A percentile compares a stretch with the other conserved stretches of the same genome.
phyloP scores from a whole-genome alignment of 37 sponge, comb jelly and placozoan species.

The Cladorhizidae sp. region DNA sequence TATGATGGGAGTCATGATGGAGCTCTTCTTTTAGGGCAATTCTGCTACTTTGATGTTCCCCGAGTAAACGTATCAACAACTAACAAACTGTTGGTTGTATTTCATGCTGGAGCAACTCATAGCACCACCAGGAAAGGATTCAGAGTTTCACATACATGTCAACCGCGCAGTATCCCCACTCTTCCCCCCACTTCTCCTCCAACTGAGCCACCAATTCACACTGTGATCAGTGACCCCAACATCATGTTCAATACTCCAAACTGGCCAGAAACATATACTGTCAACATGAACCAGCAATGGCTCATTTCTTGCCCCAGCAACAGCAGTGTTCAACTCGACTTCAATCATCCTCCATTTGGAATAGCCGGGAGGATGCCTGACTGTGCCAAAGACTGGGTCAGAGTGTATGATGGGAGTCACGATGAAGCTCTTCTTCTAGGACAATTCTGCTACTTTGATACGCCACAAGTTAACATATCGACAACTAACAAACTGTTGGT shows the following conservation, averaged over 20 bases:
- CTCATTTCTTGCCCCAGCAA: too few relatives aligned
- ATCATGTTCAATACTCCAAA: conserved; percentile 11
- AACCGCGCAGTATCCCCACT: neutral
- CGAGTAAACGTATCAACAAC: too few relatives aligned
- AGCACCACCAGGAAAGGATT: neutral
- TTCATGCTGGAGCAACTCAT: conserved; percentile 3
- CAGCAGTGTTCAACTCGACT: neutral
- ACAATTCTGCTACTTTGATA: neutral
- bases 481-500: neutral
- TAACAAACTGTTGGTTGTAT: neutral
- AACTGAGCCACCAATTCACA: neutral
- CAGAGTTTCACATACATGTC: too few relatives aligned
- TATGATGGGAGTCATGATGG: neutral
- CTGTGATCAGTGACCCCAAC: neutral
- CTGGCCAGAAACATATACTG: conserved; percentile 25
- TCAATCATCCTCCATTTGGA: neutral
- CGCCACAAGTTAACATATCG: neutral
- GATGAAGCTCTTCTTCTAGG: neutral
- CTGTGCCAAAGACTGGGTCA: conserved; percentile 16
- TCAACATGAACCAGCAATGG: neutral
- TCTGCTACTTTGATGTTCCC: neutral
- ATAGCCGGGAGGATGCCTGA: conserved; percentile 14
- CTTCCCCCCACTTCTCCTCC: neutral
- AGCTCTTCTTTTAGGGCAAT: neutral
- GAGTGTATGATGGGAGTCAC: neutral